phyloP scores from a whole-genome alignment of 30 jellyfish, hydroid and myxozoan species.

The Hydra vulgaris region DNA sequence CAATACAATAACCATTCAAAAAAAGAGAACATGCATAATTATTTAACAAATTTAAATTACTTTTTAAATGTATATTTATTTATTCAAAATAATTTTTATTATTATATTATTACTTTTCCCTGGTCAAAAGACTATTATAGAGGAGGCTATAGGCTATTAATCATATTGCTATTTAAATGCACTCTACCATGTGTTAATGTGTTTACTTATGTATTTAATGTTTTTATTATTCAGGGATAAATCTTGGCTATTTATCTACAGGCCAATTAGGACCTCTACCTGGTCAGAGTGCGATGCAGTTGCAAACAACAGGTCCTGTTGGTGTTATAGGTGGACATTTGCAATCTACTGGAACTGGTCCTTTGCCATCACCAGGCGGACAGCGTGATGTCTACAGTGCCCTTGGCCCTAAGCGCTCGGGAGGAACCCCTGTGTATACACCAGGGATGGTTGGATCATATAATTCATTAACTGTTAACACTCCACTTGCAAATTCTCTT shows the following conservation, averaged over 20 bases:
- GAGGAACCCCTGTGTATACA: conserved; percentile 58
- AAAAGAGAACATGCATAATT: too few relatives aligned
- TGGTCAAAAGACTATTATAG: too few relatives aligned
- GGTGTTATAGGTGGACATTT: conserved; percentile 99
- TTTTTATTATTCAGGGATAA: conserved; percentile 25
- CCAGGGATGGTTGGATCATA: conserved; percentile 93
- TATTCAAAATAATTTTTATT: too few relatives aligned
- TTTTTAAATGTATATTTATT: too few relatives aligned
- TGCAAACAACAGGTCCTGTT: conserved; percentile 90
- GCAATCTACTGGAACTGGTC: conserved; percentile 68
- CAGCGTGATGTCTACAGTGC: conserved; percentile 81
- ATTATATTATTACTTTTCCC: too few relatives aligned
- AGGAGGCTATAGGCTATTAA: too few relatives aligned
- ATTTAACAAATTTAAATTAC: too few relatives aligned
- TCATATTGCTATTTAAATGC: neutral
- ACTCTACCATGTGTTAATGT: too few relatives aligned
- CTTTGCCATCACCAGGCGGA: conserved; percentile 62
- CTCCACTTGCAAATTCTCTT: conserved; percentile 87
- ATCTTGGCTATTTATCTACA: conserved; percentile 91
- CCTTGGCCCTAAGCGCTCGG: conserved; percentile 67
- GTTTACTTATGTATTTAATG: neutral
- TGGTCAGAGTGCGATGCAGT: conserved; percentile 73
- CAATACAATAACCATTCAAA: too few relatives aligned
- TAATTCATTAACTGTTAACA: conserved; percentile 81
- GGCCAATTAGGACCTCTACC: conserved; percentile 70